Evolutionary conservation across 1,140 invertebrate genomes (phyloP).

Genomic region (Ridgeia piscesae): DNA sequence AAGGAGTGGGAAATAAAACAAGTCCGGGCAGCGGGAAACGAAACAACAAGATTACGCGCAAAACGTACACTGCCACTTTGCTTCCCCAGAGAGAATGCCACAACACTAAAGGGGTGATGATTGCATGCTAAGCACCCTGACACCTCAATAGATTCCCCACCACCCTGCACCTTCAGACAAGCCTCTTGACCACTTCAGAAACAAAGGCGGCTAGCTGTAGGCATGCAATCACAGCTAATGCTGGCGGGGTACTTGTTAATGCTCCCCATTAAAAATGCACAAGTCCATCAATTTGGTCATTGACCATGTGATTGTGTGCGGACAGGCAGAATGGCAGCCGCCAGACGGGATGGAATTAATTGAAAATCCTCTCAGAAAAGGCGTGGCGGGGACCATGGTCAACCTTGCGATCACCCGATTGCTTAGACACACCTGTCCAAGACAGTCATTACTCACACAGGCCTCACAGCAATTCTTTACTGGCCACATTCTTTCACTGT

Average conservation of each 20-base stretch:
- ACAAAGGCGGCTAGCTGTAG: not conserved
- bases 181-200: not conserved
- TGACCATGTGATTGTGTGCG: not conserved
- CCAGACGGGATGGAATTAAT: not conserved
- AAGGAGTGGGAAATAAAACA: not conserved
- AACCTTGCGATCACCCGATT: not conserved
- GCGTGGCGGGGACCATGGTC: not conserved
- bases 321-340: not conserved
- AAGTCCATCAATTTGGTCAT: not conserved
- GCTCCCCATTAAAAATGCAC: not conserved
- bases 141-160: not conserved
- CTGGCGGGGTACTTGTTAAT: not conserved
- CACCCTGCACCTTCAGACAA: not conserved
- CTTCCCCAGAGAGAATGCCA: not conserved
- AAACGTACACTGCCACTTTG: not conserved
- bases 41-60: not conserved
- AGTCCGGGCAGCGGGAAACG: not conserved
- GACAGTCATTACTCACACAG: not conserved
- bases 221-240: not conserved
- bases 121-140: not conserved
- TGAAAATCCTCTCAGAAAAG: not conserved
- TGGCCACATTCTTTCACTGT: not conserved
- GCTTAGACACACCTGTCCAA: not conserved
- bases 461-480: not conserved
- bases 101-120: not conserved